A percentile compares a stretch with the other conserved stretches of the same genome.
phyloP scores from a whole-genome alignment of 2,888 invertebrate genomes.

The Orthosia cruda region DNA sequence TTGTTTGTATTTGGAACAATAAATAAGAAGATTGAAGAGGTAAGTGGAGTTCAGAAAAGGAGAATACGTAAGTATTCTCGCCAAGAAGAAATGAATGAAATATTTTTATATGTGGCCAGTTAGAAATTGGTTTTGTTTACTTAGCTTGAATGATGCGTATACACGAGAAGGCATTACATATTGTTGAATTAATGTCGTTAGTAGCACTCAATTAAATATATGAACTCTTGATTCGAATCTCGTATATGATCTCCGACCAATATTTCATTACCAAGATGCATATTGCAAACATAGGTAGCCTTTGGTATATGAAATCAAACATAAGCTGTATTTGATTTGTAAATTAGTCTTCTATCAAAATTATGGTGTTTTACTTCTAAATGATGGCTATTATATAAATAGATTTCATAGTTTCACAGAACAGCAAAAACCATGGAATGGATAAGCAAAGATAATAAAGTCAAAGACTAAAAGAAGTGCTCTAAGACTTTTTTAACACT shows the following conservation, averaged over 20 bases:
- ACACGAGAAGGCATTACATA: slow-evolving; percentile 27
- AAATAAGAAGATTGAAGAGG: slow-evolving; percentile 7
- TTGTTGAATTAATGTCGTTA: slow-evolving; percentile 21
- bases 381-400: neutral
- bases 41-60: neutral
- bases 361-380: neutral
- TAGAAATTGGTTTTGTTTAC: slow-evolving; percentile 6
- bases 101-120: neutral
- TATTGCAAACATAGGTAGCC: slow-evolving; percentile 1
- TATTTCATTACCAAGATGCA: slow-evolving; percentile 23
- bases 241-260: slow-evolving; percentile 6
- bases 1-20: slow-evolving; percentile 1
- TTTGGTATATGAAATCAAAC: neutral
- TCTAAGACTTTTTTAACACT: slow-evolving; percentile 45
- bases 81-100: neutral
- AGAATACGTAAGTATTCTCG: neutral
- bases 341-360: neutral
- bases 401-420: neutral
- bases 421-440: neutral
- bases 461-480: slow-evolving; percentile 14
- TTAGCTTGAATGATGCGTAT: slow-evolving; percentile 3
- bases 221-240: slow-evolving; percentile 33
- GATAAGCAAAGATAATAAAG: neutral
- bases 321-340: neutral
- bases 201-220: slow-evolving; percentile 40